Evolutionary conservation across 2,797 vertebrate genomes (phyloP).

Genomic region (Balearica regulorum): DNA sequence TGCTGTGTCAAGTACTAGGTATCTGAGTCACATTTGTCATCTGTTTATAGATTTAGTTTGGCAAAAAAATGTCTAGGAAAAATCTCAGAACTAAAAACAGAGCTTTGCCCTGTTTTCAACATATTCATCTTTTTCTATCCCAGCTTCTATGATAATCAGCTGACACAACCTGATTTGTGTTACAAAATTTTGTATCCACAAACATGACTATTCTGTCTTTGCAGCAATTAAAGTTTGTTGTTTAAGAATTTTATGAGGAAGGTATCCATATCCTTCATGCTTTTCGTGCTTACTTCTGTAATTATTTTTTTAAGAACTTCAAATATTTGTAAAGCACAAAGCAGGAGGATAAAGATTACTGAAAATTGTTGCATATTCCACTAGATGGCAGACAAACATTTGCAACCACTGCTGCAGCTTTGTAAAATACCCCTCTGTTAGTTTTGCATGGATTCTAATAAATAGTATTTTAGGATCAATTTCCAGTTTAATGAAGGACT

Average conservation of each 20-base stretch:
- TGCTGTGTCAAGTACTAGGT: background rate
- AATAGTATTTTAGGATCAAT: slow-evolving; percentile 49
- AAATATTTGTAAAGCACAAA: background rate
- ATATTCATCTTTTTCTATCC: background rate
- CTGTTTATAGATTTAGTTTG: background rate
- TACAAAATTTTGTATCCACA: background rate
- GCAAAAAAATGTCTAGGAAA: background rate
- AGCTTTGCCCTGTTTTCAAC: background rate
- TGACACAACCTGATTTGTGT: background rate
- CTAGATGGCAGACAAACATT: slow-evolving; percentile 81
- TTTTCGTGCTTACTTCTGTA: background rate
- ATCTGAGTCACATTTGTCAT: background rate
- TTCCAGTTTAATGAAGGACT: slow-evolving; percentile 30
- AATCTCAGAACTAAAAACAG: background rate
- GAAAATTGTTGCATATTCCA: slow-evolving; percentile 53
- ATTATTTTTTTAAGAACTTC: background rate
- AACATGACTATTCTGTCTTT: background rate
- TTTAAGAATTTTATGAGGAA: background rate
- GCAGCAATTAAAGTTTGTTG: background rate
- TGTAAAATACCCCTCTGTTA: slow-evolving; percentile 11
- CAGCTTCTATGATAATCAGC: background rate
- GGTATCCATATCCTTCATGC: background rate
- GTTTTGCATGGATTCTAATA: slow-evolving; percentile 52
- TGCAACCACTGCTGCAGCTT: background rate
- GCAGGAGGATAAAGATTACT: background rate